phyloP scores from a whole-genome alignment of 2,113 vertebrate species.

The Peromyscus maniculatus region DNA sequence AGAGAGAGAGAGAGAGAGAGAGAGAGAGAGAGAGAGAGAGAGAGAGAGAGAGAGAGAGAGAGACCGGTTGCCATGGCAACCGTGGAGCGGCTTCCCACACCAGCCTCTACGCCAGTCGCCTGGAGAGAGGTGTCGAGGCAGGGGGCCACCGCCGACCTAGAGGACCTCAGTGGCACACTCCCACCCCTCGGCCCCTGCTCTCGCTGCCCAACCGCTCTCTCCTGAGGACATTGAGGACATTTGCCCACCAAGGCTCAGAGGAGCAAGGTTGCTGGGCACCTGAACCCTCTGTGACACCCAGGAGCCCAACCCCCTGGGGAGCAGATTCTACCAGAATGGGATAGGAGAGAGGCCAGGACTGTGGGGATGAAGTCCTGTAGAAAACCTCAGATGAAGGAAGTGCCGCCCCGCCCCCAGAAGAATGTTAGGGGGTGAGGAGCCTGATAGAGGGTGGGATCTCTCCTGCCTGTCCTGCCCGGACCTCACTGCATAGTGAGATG shows the following conservation, averaged over 20 bases:
- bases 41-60: neutral
- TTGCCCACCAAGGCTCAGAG: neutral
- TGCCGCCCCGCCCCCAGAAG: neutral
- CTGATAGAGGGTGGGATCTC: neutral
- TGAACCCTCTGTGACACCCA: neutral
- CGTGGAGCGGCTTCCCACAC: constrained; percentile 3
- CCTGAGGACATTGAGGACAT: neutral
- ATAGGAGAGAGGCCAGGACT: neutral
- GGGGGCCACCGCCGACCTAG: neutral
- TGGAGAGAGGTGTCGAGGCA: neutral
- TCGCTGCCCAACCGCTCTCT: neutral
- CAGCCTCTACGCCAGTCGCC: neutral
- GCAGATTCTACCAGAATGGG: neutral
- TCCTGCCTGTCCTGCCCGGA: neutral
- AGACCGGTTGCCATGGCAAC: constrained; percentile 67
- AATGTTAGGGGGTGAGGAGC: no score
- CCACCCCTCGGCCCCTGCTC: neutral
- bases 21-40: no score
- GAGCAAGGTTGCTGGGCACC: neutral
- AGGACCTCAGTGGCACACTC: no score
- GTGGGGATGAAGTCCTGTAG: neutral
- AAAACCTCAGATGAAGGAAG: neutral
- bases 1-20: no score
- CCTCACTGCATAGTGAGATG: neutral
- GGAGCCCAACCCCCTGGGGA: rapidly evolving